phyloP scores from a whole-genome alignment of 2,113 vertebrate species.

The Laticauda laticaudata region DNA sequence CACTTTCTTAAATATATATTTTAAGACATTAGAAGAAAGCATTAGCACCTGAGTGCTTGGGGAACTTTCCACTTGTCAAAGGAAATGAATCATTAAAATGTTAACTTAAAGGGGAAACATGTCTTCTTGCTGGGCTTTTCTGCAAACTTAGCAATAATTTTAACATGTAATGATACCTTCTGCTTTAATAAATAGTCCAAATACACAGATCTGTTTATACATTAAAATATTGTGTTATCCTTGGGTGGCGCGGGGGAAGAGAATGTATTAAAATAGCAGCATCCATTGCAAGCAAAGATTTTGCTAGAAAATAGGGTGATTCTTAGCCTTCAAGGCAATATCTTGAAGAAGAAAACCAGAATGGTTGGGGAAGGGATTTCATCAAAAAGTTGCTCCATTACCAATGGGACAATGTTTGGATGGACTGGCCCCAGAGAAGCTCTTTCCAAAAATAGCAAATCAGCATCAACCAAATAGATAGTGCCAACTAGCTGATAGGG shows the following conservation, averaged over 20 bases:
- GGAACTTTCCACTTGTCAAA: slow-evolving; percentile 29
- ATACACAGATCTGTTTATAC: not conserved
- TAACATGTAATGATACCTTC: not conserved
- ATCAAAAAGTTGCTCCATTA: not conserved
- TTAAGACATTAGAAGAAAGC: not conserved
- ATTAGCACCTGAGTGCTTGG: not conserved
- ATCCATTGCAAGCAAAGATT: not conserved
- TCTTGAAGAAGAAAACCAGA: too few species aligned
- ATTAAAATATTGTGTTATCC: not conserved
- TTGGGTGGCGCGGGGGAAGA: not conserved
- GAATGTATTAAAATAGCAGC: not conserved
- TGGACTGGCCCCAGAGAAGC: not conserved
- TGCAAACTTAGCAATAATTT: slow-evolving; percentile 4
- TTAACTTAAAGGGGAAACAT: not conserved
- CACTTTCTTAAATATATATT: not conserved
- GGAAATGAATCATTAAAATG: slow-evolving; percentile 21
- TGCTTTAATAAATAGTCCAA: not conserved
- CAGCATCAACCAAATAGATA: not conserved
- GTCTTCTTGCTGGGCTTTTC: slow-evolving; percentile 16
- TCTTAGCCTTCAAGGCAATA: too few species aligned
- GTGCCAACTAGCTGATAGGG: not conserved
- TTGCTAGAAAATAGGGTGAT: not conserved
- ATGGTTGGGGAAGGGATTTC: too few species aligned
- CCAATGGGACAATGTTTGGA: not conserved
- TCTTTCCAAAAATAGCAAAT: not conserved